These are phyloP conservation scores for Spodoptera picta DNA, from an alignment of 2,888 invertebrate species.

Conservation along the genomic window DNA sequence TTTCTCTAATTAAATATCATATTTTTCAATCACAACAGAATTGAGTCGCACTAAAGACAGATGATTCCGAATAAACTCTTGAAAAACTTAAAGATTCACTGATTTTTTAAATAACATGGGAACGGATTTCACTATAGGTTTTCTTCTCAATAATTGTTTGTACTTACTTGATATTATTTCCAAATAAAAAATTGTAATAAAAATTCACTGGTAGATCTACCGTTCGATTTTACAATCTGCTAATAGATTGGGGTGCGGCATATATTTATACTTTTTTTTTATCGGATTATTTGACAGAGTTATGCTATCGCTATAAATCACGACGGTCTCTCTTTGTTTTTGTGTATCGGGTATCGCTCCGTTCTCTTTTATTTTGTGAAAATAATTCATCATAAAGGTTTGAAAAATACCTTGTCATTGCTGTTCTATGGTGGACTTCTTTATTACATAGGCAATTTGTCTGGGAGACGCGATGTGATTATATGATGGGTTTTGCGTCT, in stretches of 20 bases:
- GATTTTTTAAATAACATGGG: background rate
- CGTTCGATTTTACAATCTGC: constrained; percentile 44
- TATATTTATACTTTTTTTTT: constrained; percentile 63
- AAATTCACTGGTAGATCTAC: constrained; percentile 23
- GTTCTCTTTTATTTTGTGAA: constrained; percentile 8
- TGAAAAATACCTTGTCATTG: background rate
- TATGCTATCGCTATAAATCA: constrained; percentile 47
- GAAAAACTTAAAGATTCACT: constrained; percentile 6
- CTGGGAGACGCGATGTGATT: background rate
- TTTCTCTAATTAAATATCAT: background rate
- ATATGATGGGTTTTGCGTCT: background rate
- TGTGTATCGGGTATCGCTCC: constrained; percentile 33
- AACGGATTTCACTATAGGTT: background rate
- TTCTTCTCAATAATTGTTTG: constrained; percentile 5
- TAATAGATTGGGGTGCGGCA: constrained; percentile 25
- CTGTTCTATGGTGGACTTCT: constrained; percentile 1
- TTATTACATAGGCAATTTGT: too few species aligned
- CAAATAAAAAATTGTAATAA: constrained; percentile 13
- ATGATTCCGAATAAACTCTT: background rate
- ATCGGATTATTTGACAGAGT: constrained; percentile 57
- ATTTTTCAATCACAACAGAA: background rate
- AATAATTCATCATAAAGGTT: constrained; percentile 1
- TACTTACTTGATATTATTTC: constrained; percentile 50
- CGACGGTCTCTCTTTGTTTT: constrained; percentile 43
- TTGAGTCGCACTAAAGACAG: background rate